A percentile compares a stretch with the other conserved stretches of the same genome.
These are phyloP conservation scores for Acholoe squamosa DNA, from an alignment of 2,888 invertebrate genomes.

Conservation along the genomic window DNA sequence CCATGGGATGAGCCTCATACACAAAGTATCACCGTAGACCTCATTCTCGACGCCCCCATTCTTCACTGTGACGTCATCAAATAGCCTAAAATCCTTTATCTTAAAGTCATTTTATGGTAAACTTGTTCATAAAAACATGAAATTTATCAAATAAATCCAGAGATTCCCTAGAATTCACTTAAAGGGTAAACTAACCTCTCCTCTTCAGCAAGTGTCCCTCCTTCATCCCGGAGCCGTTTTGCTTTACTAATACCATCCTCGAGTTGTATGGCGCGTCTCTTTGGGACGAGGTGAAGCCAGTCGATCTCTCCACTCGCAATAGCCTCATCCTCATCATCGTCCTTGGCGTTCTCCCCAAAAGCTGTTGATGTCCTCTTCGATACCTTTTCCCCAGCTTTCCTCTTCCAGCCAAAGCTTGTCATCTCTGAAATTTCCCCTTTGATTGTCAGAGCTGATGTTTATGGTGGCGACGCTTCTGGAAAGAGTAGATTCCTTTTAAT, in stretches of 20 bases:
- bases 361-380: conserved; percentile 71
- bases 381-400: conserved; percentile 79
- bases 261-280: conserved; percentile 73
- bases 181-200: conserved; percentile 80
- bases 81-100: too few species aligned
- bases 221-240: conserved; percentile 79
- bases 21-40: too few species aligned
- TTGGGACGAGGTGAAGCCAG: conserved; percentile 76
- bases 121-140: too few species aligned
- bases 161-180: too few species aligned
- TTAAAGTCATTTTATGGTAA: too few species aligned
- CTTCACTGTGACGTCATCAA: too few species aligned
- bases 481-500: too few species aligned
- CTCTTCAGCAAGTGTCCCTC: conserved; percentile 78
- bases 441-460: too few species aligned
- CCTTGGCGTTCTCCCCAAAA: conserved; percentile 75
- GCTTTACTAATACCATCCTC: conserved; percentile 80
- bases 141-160: too few species aligned
- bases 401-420: conserved; percentile 81
- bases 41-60: too few species aligned
- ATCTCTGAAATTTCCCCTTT: conserved; percentile 57
- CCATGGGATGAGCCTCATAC: too few species aligned
- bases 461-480: too few species aligned
- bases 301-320: conserved; percentile 75
- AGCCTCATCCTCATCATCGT: conserved; percentile 75